These are phyloP conservation scores for Marcusenius ussheri DNA, from an alignment of 2,113 vertebrate species.

Conservation along the genomic window DNA sequence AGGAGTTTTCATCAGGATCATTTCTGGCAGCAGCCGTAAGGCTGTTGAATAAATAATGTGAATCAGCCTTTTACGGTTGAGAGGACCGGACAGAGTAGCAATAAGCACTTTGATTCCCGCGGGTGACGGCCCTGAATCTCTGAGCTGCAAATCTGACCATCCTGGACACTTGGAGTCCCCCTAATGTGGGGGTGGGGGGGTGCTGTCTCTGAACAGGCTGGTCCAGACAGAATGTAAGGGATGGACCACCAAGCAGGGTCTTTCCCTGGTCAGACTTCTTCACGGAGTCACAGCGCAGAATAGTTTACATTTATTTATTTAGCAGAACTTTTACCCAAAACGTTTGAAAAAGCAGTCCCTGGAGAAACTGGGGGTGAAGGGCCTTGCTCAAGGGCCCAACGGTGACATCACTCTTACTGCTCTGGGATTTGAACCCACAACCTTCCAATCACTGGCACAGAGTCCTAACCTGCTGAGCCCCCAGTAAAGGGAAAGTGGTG, in stretches of 20 bases:
- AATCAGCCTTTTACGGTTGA: background rate
- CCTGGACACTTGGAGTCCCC: background rate
- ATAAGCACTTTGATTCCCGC: background rate
- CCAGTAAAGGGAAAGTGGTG: background rate
- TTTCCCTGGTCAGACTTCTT: background rate
- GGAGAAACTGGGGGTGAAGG: background rate
- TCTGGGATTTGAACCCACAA: background rate
- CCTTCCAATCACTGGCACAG: background rate
- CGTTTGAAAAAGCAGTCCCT: background rate
- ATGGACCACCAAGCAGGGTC: background rate
- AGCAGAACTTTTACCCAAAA: background rate
- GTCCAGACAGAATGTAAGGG: background rate
- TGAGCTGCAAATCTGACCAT: background rate
- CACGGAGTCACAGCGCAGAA: background rate
- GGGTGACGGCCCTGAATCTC: background rate
- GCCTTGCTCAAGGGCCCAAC: background rate
- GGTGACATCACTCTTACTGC: background rate
- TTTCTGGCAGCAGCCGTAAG: background rate
- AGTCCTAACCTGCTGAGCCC: background rate
- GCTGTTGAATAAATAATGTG: constrained; percentile 4
- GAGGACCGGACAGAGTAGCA: background rate
- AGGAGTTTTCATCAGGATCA: background rate
- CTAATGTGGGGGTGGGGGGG: background rate
- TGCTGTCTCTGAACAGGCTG: background rate
- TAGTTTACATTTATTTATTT: background rate